Evolutionary conservation across 2,888 invertebrate genomes (phyloP).

Genomic region (Harpagoxenus sublaevis): DNA sequence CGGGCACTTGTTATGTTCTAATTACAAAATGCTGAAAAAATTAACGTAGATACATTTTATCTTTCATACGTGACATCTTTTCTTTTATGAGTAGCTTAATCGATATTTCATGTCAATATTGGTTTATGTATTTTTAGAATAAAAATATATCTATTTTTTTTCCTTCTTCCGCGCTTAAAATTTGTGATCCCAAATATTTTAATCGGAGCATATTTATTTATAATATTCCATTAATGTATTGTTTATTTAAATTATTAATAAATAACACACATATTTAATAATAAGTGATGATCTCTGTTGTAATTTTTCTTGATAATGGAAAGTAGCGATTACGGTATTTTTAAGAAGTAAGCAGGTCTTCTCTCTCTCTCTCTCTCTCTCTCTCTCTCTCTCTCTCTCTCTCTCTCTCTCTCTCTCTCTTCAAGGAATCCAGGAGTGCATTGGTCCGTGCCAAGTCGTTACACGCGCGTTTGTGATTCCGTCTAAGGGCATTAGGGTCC

Average conservation of each 20-base stretch:
- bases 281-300: neutral
- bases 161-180: neutral
- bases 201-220: neutral
- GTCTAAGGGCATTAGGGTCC: slow-evolving; percentile 27
- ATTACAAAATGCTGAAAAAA: neutral
- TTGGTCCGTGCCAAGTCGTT: slow-evolving; percentile 56
- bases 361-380: no score
- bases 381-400: neutral
- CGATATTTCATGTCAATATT: neutral
- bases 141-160: slow-evolving; percentile 6
- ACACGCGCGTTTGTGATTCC: slow-evolving; percentile 38
- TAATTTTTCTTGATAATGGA: neutral
- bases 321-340: slow-evolving; percentile 1
- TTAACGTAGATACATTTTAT: neutral
- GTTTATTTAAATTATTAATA: neutral
- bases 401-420: neutral
- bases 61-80: neutral
- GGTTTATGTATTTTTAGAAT: neutral
- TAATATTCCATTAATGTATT: neutral
- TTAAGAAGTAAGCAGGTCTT: neutral
- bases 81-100: neutral
- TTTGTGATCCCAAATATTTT: neutral
- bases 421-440: slow-evolving; percentile 6
- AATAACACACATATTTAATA: neutral
- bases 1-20: neutral